phyloP scores from a whole-genome alignment of 2,888 invertebrate species.

The Metallyticus violacea region DNA sequence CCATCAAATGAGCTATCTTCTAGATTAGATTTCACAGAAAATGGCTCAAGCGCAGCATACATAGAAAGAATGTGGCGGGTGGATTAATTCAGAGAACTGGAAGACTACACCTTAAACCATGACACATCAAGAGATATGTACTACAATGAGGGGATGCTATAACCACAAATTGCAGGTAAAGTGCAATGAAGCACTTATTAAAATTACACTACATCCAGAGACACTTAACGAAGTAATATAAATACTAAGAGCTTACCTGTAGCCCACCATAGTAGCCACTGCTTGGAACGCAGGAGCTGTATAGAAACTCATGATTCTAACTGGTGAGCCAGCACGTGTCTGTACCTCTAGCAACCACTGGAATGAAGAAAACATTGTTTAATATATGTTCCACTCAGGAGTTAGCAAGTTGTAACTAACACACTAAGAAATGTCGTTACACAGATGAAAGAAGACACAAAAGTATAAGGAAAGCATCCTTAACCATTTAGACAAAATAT shows the following conservation, averaged over 20 bases:
- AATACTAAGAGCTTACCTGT: slow-evolving; percentile 7
- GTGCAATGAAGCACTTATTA: not conserved
- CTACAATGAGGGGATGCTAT: no score
- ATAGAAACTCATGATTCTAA: slow-evolving; percentile 23
- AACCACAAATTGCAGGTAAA: not conserved
- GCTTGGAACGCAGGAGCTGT: slow-evolving; percentile 22
- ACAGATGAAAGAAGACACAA: not conserved
- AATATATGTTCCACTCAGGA: not conserved
- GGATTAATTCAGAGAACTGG: no score
- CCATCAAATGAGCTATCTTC: no score
- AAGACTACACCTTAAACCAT: no score
- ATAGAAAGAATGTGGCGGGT: no score
- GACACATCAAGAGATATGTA: no score
- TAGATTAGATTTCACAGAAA: no score
- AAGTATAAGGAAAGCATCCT: no score
- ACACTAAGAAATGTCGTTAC: not conserved
- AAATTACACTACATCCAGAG: not conserved
- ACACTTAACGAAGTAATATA: not conserved
- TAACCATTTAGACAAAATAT: no score
- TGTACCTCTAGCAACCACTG: not conserved
- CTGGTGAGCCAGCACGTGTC: not conserved
- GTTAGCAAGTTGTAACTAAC: not conserved
- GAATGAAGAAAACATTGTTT: not conserved
- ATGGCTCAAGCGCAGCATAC: no score
- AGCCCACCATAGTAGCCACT: slow-evolving; percentile 24